phyloP scores from a whole-genome alignment of 2,888 invertebrate species.

The Luffia ferchaultella region DNA sequence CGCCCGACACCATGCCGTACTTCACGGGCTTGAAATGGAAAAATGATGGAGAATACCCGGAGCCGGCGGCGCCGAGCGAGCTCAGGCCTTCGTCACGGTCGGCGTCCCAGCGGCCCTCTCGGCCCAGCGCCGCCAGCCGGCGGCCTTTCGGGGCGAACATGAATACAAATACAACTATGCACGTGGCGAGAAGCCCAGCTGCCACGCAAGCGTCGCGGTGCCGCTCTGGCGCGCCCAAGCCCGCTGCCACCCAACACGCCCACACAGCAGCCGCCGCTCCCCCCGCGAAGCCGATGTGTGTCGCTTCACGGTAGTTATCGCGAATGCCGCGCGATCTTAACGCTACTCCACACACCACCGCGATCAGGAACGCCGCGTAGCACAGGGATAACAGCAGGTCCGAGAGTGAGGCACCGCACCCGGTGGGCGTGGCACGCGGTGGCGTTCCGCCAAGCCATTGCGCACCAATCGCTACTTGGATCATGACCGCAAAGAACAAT shows the following conservation, averaged over 20 bases:
- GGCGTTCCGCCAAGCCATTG: constrained; percentile 87
- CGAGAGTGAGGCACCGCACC: constrained; percentile 73
- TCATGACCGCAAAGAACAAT: constrained; percentile 89
- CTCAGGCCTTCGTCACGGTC: constrained; percentile 86
- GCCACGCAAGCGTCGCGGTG: constrained; percentile 90
- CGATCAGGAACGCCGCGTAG: constrained; percentile 84
- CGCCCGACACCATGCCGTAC: constrained; percentile 74
- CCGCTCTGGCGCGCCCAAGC: constrained; percentile 78
- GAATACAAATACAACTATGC: constrained; percentile 85
- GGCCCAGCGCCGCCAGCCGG: constrained; percentile 90
- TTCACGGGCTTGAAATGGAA: constrained; percentile 92
- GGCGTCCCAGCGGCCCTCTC: constrained; percentile 84
- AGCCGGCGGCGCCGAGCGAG: constrained; percentile 78
- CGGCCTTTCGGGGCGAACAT: constrained; percentile 96
- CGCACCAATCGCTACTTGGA: constrained; percentile 85
- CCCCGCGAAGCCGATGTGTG: constrained; percentile 89
- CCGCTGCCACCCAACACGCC: constrained; percentile 86
- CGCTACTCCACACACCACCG: constrained; percentile 85
- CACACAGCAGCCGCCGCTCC: constrained; percentile 88
- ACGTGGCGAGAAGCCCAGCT: constrained; percentile 86
- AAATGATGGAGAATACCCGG: constrained; percentile 90
- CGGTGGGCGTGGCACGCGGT: constrained; percentile 51
- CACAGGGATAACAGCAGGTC: constrained; percentile 81
- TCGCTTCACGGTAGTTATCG: constrained; percentile 93
- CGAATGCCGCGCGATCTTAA: constrained; percentile 87